Evolutionary conservation across 2,113 vertebrate genomes (phyloP).

Genomic region (Apeltes quadracus): DNA sequence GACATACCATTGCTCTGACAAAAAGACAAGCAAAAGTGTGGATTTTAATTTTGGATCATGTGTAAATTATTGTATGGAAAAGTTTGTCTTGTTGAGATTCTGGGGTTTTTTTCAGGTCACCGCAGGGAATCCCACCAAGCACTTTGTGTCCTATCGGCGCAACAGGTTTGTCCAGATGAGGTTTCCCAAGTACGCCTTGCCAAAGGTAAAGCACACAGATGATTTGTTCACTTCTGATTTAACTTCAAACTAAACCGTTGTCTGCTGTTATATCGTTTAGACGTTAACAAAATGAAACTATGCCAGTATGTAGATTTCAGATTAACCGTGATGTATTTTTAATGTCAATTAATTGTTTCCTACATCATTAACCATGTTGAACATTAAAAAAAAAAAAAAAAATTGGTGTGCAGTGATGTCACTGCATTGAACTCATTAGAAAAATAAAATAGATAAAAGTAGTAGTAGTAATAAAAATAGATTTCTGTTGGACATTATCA

Average conservation of each 20-base stretch:
- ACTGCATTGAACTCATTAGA: no score
- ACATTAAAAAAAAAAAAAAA: background rate
- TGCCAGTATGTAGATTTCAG: background rate
- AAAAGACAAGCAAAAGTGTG: background rate
- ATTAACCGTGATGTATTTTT: background rate
- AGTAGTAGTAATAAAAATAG: no score
- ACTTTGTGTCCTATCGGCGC: slow-evolving; percentile 90
- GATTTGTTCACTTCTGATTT: background rate
- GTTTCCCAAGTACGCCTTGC: slow-evolving; percentile 91
- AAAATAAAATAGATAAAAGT: no score
- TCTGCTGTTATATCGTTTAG: background rate
- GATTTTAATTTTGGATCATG: background rate
- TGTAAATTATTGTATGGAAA: background rate
- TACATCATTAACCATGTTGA: background rate
- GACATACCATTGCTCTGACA: no score
- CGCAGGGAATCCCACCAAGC: slow-evolving; percentile 87
- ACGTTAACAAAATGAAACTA: background rate
- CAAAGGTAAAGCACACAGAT: slow-evolving; percentile 83
- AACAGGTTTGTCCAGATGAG: slow-evolving; percentile 91
- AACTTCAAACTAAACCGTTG: background rate
- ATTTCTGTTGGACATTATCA: background rate
- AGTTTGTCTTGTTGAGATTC: background rate
- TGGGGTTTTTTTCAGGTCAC: slow-evolving; percentile 82
- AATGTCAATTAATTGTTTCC: background rate
- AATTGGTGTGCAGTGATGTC: no score